A percentile compares a stretch with the other conserved stretches of the same genome.
Evolutionary conservation across 1,140 invertebrate genomes (phyloP).

Genomic region (Apis florea): DNA sequence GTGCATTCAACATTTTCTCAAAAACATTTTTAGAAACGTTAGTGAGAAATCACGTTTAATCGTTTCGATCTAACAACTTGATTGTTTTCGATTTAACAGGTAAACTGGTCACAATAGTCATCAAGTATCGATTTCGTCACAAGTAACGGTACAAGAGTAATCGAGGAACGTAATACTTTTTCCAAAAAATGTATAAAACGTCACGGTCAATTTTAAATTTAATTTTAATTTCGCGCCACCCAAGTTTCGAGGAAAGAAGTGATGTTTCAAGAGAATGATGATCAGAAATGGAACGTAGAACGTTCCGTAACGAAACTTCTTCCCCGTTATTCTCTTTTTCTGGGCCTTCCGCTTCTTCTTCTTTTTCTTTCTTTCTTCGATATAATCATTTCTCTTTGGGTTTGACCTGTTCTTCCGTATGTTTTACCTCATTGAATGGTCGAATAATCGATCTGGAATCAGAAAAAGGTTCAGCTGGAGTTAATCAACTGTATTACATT

Average conservation of each 20-base stretch:
- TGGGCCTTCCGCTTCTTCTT: neutral
- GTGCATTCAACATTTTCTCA: too few species aligned
- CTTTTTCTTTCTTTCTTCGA: neutral
- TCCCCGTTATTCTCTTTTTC: too few species aligned
- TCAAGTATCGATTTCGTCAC: neutral
- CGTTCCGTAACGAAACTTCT: neutral
- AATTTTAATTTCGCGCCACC: neutral
- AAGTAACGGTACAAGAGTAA: neutral
- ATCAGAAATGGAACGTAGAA: neutral
- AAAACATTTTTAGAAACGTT: neutral
- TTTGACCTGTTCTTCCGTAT: conserved; percentile 49
- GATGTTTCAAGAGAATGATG: neutral
- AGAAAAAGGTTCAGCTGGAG: conserved; percentile 23
- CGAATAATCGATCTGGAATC: conserved; percentile 52
- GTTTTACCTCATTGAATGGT: conserved; percentile 45
- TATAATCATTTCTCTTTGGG: conserved; percentile 54
- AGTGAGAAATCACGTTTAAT: neutral
- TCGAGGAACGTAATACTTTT: neutral
- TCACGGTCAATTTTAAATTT: conserved; percentile 13
- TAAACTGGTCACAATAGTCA: too few species aligned
- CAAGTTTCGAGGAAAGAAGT: neutral
- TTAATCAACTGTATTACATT: conserved; percentile 21
- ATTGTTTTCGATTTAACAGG: too few species aligned
- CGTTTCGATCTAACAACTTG: neutral
- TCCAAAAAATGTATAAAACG: neutral